These are phyloP conservation scores for Cantharis rufa DNA, from an alignment of 2,888 invertebrate species.

Conservation along the genomic window DNA sequence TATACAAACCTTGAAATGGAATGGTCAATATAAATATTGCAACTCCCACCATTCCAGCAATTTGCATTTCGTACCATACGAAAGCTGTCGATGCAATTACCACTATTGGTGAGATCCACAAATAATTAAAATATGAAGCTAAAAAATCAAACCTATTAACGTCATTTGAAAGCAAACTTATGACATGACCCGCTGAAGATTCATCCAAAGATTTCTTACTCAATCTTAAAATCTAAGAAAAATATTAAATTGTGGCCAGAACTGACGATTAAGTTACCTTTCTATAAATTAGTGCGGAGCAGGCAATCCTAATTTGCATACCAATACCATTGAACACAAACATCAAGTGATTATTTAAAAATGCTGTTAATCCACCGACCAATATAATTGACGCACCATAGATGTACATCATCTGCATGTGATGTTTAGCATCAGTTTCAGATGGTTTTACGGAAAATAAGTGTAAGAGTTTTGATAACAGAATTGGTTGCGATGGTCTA, in stretches of 20 bases:
- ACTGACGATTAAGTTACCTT: conserved; percentile 64
- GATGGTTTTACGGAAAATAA: background rate
- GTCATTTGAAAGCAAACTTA: conserved; percentile 94
- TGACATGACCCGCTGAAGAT: conserved; percentile 85
- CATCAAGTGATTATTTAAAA: background rate
- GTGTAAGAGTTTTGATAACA: background rate
- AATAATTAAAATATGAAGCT: conserved; percentile 79
- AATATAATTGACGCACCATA: background rate
- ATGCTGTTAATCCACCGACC: background rate
- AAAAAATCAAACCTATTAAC: conserved; percentile 89
- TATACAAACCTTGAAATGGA: conserved; percentile 76
- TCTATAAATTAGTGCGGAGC: conserved; percentile 81
- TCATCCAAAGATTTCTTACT: conserved; percentile 71
- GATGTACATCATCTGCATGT: background rate
- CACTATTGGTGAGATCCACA: conserved; percentile 79
- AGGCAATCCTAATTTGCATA: conserved; percentile 79
- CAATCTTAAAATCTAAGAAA: conserved; percentile 66
- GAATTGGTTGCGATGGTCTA: background rate
- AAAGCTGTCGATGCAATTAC: conserved; percentile 74
- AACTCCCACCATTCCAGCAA: conserved; percentile 77
- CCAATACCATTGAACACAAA: conserved; percentile 55
- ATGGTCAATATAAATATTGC: conserved; percentile 76
- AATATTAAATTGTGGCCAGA: background rate
- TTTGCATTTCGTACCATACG: conserved; percentile 74
- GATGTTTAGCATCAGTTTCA: background rate